These are phyloP conservation scores for Takifugu bimaculatus DNA, from an alignment of 2,113 vertebrate genomes.

Conservation along the genomic window DNA sequence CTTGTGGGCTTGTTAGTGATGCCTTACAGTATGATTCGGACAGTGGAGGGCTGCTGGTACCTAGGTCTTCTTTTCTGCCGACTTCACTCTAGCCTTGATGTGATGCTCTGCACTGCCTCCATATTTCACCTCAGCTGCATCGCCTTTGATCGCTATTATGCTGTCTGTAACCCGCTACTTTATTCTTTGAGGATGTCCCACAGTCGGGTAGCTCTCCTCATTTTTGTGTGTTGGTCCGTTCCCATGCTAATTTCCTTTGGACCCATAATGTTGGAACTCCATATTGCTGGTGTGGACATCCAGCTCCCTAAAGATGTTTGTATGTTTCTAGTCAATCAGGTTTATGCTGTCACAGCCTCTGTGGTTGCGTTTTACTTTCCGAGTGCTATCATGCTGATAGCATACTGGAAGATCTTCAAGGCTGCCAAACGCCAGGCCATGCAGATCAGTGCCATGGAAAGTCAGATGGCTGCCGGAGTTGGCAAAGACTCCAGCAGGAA, in stretches of 20 bases:
- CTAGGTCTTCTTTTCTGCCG: conserved; percentile 73
- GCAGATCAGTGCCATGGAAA: conserved; percentile 77
- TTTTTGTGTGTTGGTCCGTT: conserved; percentile 73
- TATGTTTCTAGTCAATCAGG: conserved; percentile 70
- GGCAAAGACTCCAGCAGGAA: conserved; percentile 70
- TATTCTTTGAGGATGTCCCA: conserved; percentile 76
- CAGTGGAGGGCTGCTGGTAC: conserved; percentile 77
- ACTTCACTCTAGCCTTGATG: conserved; percentile 78
- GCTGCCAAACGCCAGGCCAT: conserved; percentile 74
- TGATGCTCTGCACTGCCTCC: conserved; percentile 80
- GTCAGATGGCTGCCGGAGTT: conserved; percentile 69
- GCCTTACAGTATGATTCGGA: conserved; percentile 80
- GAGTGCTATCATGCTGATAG: conserved; percentile 74
- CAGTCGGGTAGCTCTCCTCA: conserved; percentile 62
- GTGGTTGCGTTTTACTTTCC: conserved; percentile 79
- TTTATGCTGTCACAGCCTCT: conserved; percentile 76
- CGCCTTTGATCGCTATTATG: conserved; percentile 79
- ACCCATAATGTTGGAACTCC: conserved; percentile 75
- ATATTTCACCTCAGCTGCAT: conserved; percentile 82
- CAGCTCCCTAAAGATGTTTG: conserved; percentile 63
- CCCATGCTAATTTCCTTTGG: conserved; percentile 76
- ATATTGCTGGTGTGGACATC: conserved; percentile 59
- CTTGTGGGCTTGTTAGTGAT: conserved; percentile 78
- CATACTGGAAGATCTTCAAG: conserved; percentile 80
- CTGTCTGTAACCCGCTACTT: conserved; percentile 76